phyloP scores from a whole-genome alignment of 2,113 vertebrate species.

The Dicentrarchus labrax region DNA sequence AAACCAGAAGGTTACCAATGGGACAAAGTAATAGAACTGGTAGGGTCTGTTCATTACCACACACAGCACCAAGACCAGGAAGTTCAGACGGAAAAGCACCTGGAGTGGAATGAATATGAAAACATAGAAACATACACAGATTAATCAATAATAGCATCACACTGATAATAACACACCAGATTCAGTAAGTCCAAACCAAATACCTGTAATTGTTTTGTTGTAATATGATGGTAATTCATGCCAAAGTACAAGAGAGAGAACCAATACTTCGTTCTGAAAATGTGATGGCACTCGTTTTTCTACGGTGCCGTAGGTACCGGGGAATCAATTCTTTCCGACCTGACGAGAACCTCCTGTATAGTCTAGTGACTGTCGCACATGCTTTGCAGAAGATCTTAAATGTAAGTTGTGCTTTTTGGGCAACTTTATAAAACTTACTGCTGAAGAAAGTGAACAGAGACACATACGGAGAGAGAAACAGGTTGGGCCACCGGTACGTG shows the following conservation, averaged over 20 bases:
- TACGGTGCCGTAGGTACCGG: no score
- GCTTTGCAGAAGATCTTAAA: no score
- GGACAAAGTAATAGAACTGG: conserved; percentile 99
- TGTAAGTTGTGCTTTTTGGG: no score
- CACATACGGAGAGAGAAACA: no score
- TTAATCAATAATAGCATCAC: not conserved
- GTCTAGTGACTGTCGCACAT: no score
- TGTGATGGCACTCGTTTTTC: no score
- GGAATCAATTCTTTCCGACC: no score
- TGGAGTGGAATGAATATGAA: conserved; percentile 58
- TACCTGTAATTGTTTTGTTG: not conserved
- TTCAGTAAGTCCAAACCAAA: not conserved
- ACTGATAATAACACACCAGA: not conserved
- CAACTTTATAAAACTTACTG: no score
- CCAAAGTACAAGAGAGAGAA: not conserved
- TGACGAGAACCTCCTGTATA: no score
- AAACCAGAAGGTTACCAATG: conserved; percentile 98
- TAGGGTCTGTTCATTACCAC: conserved; percentile 97
- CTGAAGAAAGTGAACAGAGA: no score
- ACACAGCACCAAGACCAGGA: conserved; percentile 95
- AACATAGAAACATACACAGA: not conserved
- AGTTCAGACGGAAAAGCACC: conserved; percentile 99
- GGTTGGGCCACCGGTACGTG: no score
- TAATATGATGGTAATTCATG: not conserved
- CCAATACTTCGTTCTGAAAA: no score